These are phyloP conservation scores for Chrysolina haemoptera DNA, from an alignment of 2,888 invertebrate species.

Conservation along the genomic window DNA sequence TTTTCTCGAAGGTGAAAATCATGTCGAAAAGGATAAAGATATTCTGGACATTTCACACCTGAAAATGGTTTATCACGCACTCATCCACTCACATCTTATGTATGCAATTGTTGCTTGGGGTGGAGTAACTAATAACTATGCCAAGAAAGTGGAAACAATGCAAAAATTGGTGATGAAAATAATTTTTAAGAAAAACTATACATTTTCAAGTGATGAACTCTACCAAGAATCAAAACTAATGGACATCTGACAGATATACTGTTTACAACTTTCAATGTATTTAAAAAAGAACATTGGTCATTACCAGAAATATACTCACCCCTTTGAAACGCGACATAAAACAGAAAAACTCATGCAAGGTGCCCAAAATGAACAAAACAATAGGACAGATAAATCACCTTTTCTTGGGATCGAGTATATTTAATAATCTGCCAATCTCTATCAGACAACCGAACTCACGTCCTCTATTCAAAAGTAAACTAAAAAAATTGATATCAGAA, in stretches of 20 bases:
- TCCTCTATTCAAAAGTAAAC: no score
- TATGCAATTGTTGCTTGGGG: not conserved
- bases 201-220: not conserved
- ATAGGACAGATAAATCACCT: no score
- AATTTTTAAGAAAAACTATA: not conserved
- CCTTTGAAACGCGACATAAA: no score
- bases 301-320: not conserved
- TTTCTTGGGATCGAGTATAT: no score
- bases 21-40: not conserved
- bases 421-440: no score
- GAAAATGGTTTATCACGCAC: not conserved
- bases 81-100: not conserved
- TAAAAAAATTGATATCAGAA: no score
- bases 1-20: no score
- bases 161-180: not conserved
- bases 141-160: not conserved
- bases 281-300: not conserved
- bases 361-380: no score
- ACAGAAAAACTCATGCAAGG: no score
- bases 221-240: not conserved
- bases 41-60: not conserved
- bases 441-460: no score
- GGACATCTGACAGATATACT: not conserved
- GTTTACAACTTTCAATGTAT: not conserved
- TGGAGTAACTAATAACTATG: not conserved